Conservation (phyloP, 2,888 invertebrate species). For the Alloscopus bannaensis region DNA sequence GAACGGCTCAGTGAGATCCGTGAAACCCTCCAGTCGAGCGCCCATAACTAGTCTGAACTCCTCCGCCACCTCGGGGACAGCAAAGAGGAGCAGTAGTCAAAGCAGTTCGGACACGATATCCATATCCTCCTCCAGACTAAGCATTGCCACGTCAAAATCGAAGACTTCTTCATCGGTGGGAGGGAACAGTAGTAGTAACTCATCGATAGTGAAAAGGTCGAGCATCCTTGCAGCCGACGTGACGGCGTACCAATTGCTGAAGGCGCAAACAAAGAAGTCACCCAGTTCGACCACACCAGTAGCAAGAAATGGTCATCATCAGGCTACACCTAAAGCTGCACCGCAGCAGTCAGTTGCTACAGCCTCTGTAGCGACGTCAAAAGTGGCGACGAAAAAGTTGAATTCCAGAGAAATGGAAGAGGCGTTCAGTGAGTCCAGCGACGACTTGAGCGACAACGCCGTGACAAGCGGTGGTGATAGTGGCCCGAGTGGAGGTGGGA, state of each 20-base stretch:
- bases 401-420: conserved; percentile 58
- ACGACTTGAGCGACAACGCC: conserved; percentile 72
- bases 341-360: background rate
- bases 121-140: conserved; percentile 25
- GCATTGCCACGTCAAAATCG: conserved; percentile 12
- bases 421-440: conserved; percentile 65
- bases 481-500: background rate
- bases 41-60: conserved; percentile 41
- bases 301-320: conserved; percentile 5
- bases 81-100: background rate
- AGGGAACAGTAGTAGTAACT: background rate
- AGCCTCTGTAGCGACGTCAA: background rate
- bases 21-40: conserved; percentile 15
- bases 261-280: conserved; percentile 61
- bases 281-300: background rate
- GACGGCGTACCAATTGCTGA: conserved; percentile 70
- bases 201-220: conserved; percentile 64
- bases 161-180: background rate
- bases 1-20: conserved; percentile 36
- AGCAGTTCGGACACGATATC: conserved; percentile 21
- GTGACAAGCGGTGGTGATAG: conserved; percentile 33
- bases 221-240: conserved; percentile 68
- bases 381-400: background rate
- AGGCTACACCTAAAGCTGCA: background rate
- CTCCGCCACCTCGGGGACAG: conserved; percentile 11